A percentile compares a stretch with the other conserved stretches of the same genome.
Evolutionary conservation across 2,888 invertebrate species (phyloP).

Genomic region (Diadegma fenestrale): DNA sequence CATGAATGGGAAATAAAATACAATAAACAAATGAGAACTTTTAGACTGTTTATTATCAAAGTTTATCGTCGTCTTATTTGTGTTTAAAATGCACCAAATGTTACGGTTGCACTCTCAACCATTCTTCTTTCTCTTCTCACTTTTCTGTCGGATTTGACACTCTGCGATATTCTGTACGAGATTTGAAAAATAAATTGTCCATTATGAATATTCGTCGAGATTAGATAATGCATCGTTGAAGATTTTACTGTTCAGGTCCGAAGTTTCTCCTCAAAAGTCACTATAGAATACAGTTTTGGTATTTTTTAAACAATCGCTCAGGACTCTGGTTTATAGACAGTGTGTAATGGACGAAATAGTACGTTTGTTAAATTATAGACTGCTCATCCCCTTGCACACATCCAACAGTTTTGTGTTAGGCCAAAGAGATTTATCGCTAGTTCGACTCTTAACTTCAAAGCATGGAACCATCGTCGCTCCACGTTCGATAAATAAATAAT

Average conservation of each 20-base stretch:
- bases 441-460: conserved; percentile 40
- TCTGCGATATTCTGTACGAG: conserved; percentile 49
- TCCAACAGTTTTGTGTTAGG: conserved; percentile 13
- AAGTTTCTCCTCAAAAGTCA: background rate
- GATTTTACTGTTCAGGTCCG: background rate
- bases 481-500: conserved; percentile 38
- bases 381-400: conserved; percentile 28
- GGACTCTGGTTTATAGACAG: conserved; percentile 7
- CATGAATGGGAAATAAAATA: background rate
- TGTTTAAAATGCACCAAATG: conserved; percentile 6
- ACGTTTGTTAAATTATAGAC: conserved; percentile 27
- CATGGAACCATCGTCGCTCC: conserved; percentile 36
- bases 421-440: conserved; percentile 48
- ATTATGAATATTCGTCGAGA: background rate
- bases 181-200: conserved; percentile 3
- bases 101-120: conserved; percentile 27
- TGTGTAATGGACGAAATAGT: background rate
- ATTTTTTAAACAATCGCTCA: conserved; percentile 30
- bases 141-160: conserved; percentile 66
- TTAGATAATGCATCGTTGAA: background rate
- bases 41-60: background rate
- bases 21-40: conserved; percentile 16
- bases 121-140: conserved; percentile 51
- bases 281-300: background rate
- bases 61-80: conserved; percentile 9